These are phyloP conservation scores for Eupithecia abbreviata DNA, from an alignment of 2,888 invertebrate species.

Conservation along the genomic window DNA sequence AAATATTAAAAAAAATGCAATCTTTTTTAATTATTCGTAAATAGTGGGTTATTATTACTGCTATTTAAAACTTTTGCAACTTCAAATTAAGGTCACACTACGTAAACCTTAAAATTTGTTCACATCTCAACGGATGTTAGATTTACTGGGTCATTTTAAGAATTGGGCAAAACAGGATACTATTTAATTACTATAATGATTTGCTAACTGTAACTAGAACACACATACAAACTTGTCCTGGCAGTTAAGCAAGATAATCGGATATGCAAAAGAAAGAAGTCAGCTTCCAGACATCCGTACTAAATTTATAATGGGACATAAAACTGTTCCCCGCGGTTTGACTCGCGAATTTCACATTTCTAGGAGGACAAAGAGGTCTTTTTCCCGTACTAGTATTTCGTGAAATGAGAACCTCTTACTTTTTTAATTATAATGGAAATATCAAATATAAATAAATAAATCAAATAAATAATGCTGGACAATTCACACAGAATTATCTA, in stretches of 20 bases:
- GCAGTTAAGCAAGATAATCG: neutral
- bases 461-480: too few relatives aligned
- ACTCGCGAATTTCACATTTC: too few relatives aligned
- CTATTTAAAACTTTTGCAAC: neutral
- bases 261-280: neutral
- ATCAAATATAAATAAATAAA: too few relatives aligned
- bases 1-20: too few relatives aligned
- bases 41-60: conserved; percentile 1
- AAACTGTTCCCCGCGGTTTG: too few relatives aligned
- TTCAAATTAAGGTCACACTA: neutral
- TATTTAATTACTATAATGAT: neutral
- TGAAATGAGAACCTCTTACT: too few relatives aligned
- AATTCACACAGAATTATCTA: too few relatives aligned
- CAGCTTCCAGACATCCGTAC: neutral
- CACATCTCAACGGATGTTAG: neutral
- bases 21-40: neutral
- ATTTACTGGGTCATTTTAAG: neutral
- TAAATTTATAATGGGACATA: neutral
- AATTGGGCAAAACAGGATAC: conserved; percentile 9
- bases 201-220: neutral
- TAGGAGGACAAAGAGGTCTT: too few relatives aligned
- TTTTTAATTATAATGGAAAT: too few relatives aligned
- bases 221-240: neutral
- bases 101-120: neutral
- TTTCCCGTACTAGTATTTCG: too few relatives aligned